A percentile compares a stretch with the other conserved stretches of the same genome.
Conservation (phyloP, 2,888 invertebrate genomes). For the Euplagia quadripunctaria region DNA sequence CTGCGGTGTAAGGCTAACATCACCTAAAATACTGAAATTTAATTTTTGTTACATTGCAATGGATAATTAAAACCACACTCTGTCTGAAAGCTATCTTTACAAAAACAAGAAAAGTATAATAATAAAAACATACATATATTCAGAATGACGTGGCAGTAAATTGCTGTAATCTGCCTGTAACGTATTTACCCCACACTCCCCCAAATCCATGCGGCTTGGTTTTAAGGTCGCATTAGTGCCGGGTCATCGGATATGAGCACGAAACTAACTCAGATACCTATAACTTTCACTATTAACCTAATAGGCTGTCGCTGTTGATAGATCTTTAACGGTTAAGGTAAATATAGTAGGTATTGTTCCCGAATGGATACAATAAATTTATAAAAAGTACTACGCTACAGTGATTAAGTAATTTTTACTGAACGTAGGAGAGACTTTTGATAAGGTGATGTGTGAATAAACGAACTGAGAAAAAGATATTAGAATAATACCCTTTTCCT, state of each 20-base stretch:
- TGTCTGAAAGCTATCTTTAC: background rate
- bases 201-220: conserved; percentile 10
- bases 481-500: background rate
- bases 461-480: background rate
- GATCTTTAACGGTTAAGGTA: background rate
- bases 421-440: background rate
- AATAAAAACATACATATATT: background rate
- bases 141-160: background rate
- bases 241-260: conserved; percentile 35
- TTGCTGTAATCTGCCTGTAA: background rate
- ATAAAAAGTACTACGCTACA: too few species aligned
- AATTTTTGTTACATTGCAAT: background rate
- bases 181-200: background rate
- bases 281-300: conserved; percentile 33
- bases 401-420: too few species aligned
- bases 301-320: conserved; percentile 11
- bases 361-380: too few species aligned
- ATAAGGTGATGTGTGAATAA: background rate
- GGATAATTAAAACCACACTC: background rate
- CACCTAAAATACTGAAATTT: too few species aligned
- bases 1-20: background rate
- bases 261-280: conserved; percentile 25
- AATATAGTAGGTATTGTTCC: too few species aligned
- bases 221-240: conserved; percentile 40
- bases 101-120: background rate